Conservation (phyloP, 2,797 vertebrate genomes). For the Morelia viridis region DNA sequence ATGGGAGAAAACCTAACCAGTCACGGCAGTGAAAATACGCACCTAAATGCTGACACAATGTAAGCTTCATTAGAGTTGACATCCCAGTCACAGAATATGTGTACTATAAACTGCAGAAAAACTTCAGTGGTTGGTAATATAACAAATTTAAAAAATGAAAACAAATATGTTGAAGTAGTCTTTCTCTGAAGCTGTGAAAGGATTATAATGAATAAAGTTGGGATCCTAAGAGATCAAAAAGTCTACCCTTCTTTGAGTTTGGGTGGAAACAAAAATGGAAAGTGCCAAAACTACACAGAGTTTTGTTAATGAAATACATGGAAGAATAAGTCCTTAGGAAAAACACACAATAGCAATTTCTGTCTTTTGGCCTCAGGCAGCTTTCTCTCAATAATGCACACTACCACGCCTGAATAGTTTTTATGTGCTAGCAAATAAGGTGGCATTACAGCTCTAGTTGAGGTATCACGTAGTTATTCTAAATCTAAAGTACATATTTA, state of each 20-base stretch:
- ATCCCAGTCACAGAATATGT: neutral
- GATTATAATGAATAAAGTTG: neutral
- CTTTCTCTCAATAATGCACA: neutral
- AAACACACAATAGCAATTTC: neutral
- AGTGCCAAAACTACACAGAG: neutral
- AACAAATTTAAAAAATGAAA: no score
- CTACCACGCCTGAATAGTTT: neutral
- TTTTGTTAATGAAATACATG: neutral
- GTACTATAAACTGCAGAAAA: no score
- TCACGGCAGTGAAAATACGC: no score
- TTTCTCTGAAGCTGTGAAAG: neutral
- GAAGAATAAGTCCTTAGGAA: neutral
- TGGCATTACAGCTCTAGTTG: neutral
- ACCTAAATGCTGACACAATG: neutral
- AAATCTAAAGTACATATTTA: neutral
- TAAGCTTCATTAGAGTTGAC: neutral
- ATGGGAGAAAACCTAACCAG: no score
- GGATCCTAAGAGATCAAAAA: neutral
- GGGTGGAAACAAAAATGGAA: neutral
- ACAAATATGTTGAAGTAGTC: no score
- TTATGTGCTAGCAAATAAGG: neutral
- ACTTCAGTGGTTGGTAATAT: no score
- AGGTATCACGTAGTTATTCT: neutral
- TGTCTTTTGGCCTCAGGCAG: neutral
- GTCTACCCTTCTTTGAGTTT: neutral